Percentiles rank a stretch among this genome's conserved stretches.
Evolutionary conservation across 2,888 invertebrate species (phyloP).

Genomic region (Seira musarum): DNA sequence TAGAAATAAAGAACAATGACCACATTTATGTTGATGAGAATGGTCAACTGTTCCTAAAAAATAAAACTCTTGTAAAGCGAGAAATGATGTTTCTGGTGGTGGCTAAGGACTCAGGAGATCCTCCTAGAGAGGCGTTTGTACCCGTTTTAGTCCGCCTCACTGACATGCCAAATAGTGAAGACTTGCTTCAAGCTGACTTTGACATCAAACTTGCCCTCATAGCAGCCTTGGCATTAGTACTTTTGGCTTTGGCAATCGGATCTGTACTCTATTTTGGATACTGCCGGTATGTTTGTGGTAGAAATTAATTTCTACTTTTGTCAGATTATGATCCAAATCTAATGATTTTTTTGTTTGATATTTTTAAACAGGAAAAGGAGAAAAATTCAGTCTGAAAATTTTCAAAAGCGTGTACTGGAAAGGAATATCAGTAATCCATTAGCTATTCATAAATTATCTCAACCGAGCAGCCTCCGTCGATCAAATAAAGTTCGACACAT

Average conservation of each 20-base stretch:
- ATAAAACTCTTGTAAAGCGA: conserved; percentile 65
- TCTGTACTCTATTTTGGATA: conserved; percentile 67
- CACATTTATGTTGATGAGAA: conserved; percentile 63
- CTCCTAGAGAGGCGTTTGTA: conserved; percentile 75
- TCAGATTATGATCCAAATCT: too few species aligned
- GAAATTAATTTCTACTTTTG: too few species aligned
- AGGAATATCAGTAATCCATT: conserved; percentile 68
- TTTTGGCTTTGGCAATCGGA: conserved; percentile 63
- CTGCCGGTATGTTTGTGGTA: conserved; percentile 59
- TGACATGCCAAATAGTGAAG: conserved; percentile 60
- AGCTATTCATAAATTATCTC: conserved; percentile 66
- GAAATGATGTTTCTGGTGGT: conserved; percentile 79
- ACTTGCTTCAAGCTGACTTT: conserved; percentile 60
- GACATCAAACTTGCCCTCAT: conserved; percentile 67
- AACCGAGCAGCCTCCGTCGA: conserved; percentile 62
- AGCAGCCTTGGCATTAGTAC: conserved; percentile 63
- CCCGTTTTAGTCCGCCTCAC: conserved; percentile 66
- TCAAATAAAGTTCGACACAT: conserved; percentile 68
- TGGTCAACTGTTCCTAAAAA: conserved; percentile 65
- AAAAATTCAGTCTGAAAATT: conserved; percentile 68
- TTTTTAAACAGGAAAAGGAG: conserved; percentile 68
- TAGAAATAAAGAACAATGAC: conserved; percentile 73
- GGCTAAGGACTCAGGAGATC: conserved; percentile 87
- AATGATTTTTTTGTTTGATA: too few species aligned
- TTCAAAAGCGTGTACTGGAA: conserved; percentile 68